Evolutionary conservation across 2,888 invertebrate genomes (phyloP).

Genomic region (Philonicus albiceps): DNA sequence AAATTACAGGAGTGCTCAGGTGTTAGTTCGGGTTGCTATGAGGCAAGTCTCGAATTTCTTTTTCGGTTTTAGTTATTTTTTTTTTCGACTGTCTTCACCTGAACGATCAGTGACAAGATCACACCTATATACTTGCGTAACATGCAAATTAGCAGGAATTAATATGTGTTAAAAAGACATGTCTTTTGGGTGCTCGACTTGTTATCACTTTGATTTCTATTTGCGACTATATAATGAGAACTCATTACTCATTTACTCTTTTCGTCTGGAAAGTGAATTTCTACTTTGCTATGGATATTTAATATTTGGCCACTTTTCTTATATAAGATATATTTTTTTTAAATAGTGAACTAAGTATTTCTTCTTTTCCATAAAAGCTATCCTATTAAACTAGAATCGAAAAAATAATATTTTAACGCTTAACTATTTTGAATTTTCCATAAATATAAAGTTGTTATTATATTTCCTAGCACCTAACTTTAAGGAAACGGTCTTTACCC

Average conservation of each 20-base stretch:
- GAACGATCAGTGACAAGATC: not conserved
- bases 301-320: no score
- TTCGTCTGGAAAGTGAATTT: not conserved
- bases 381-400: no score
- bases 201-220: not conserved
- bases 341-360: no score
- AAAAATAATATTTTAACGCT: no score
- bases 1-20: not conserved
- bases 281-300: not conserved
- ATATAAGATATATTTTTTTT: no score
- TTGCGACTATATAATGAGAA: not conserved
- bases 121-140: not conserved
- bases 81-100: not conserved
- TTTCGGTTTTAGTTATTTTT: not conserved
- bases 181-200: not conserved
- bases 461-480: no score
- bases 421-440: no score
- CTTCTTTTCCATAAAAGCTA: no score
- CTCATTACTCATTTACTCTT: not conserved
- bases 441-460: no score
- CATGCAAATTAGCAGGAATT: not conserved
- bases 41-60: not conserved
- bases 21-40: not conserved
- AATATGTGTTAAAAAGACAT: not conserved
- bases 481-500: no score